phyloP scores from a whole-genome alignment of 2,888 invertebrate genomes.

The Itoplectis maculator region DNA sequence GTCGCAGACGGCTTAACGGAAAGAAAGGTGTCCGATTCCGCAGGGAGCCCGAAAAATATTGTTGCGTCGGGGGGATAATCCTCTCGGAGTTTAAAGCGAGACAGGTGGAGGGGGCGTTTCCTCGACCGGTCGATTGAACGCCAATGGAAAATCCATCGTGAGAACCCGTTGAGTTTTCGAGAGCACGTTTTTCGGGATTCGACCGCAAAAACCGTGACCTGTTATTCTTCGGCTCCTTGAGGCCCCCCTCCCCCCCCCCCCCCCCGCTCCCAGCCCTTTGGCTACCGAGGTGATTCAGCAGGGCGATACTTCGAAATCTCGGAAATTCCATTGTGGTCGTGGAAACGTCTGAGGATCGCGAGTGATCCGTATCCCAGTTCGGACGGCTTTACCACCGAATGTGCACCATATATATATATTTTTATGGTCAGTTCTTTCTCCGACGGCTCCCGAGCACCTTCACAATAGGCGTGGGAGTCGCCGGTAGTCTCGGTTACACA shows the following conservation, averaged over 20 bases:
- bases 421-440: slow-evolving; percentile 58
- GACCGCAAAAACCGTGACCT: slow-evolving; percentile 61
- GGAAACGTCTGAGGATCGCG: slow-evolving; percentile 50
- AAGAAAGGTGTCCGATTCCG: background rate
- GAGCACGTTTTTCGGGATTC: slow-evolving; percentile 63
- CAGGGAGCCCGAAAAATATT: slow-evolving; percentile 28
- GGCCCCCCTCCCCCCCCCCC: no score
- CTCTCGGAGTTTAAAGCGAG: slow-evolving; percentile 49
- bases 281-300: slow-evolving; percentile 77
- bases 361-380: slow-evolving; percentile 61
- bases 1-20: background rate
- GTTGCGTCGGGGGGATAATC: slow-evolving; percentile 62
- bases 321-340: slow-evolving; percentile 70
- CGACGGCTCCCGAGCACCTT: slow-evolving; percentile 72
- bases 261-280: slow-evolving; percentile 79
- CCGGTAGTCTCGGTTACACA: slow-evolving; percentile 77
- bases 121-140: slow-evolving; percentile 63
- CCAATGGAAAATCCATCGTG: slow-evolving; percentile 73
- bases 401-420: slow-evolving; percentile 48
- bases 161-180: slow-evolving; percentile 74
- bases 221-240: slow-evolving; percentile 72
- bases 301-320: slow-evolving; percentile 64
- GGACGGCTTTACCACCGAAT: slow-evolving; percentile 66
- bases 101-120: slow-evolving; percentile 62
- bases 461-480: slow-evolving; percentile 83